These are phyloP conservation scores for Meleagris gallopavo DNA, from an alignment of 2,113 vertebrate species.

Conservation along the genomic window DNA sequence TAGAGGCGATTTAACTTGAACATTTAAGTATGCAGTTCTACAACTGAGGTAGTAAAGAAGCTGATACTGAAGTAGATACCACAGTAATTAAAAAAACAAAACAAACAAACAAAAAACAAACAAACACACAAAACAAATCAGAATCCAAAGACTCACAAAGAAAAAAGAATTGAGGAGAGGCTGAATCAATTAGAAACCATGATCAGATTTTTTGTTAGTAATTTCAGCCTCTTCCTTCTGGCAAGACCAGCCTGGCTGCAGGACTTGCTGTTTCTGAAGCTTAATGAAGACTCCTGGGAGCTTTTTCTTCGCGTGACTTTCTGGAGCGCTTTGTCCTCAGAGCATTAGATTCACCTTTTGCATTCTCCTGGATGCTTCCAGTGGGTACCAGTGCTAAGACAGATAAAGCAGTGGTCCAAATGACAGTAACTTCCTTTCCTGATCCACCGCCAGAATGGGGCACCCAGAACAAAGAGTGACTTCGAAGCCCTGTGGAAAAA, in stretches of 20 bases:
- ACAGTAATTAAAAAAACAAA: neutral
- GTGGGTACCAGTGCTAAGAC: neutral
- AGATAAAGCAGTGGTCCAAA: neutral
- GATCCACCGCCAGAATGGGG: fast-evolving
- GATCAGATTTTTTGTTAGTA: neutral
- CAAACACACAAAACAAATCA: neutral
- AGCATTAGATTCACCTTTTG: neutral
- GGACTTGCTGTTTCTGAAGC: neutral
- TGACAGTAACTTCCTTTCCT: neutral
- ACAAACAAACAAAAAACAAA: too few species aligned
- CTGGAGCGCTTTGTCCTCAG: neutral
- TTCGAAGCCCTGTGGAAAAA: neutral
- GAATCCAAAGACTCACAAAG: neutral
- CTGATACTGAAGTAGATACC: neutral
- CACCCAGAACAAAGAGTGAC: neutral
- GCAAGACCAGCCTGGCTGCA: neutral
- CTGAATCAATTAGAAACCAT: neutral
- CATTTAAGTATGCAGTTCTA: neutral
- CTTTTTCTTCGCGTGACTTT: neutral
- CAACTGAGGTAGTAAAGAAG: neutral
- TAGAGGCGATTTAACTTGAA: neutral
- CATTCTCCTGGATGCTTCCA: neutral
- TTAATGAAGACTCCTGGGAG: neutral
- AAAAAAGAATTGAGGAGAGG: neutral
- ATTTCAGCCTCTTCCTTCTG: neutral